These are phyloP conservation scores for Chaetophractus vellerosus DNA, from an alignment of 2,797 vertebrate species.

Conservation along the genomic window DNA sequence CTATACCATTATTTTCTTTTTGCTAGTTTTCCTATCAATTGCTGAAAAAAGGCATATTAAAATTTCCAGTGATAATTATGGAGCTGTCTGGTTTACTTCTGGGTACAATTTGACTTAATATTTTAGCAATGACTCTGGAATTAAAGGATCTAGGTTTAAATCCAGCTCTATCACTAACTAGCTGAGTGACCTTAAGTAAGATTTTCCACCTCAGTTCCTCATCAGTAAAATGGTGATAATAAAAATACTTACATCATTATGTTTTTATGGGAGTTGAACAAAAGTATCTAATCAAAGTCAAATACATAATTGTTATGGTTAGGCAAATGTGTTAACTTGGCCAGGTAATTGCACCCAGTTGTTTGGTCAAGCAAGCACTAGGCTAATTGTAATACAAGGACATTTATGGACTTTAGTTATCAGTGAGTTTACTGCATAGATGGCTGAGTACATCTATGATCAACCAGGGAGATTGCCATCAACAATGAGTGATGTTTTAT, in stretches of 20 bases:
- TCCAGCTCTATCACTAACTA: neutral
- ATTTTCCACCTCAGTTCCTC: neutral
- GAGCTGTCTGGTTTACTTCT: neutral
- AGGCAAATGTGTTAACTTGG: too few species aligned
- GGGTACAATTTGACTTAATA: neutral
- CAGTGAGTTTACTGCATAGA: too few species aligned
- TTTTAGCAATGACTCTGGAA: neutral
- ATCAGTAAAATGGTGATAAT: neutral
- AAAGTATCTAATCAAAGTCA: neutral
- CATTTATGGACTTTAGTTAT: too few species aligned
- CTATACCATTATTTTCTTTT: neutral
- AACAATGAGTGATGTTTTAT: too few species aligned
- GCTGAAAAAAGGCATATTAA: neutral
- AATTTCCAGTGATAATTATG: neutral
- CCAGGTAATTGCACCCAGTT: too few species aligned
- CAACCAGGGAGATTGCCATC: too few species aligned
- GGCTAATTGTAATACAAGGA: too few species aligned
- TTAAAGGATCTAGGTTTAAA: neutral
- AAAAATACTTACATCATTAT: neutral
- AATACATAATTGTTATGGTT: too few species aligned
- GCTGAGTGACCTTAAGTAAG: neutral
- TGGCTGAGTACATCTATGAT: too few species aligned
- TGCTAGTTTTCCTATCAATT: neutral
- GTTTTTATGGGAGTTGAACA: neutral
- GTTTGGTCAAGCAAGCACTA: too few species aligned